phyloP scores from a whole-genome alignment of 2,113 vertebrate genomes.

The Onychorhynchus coronatus region DNA sequence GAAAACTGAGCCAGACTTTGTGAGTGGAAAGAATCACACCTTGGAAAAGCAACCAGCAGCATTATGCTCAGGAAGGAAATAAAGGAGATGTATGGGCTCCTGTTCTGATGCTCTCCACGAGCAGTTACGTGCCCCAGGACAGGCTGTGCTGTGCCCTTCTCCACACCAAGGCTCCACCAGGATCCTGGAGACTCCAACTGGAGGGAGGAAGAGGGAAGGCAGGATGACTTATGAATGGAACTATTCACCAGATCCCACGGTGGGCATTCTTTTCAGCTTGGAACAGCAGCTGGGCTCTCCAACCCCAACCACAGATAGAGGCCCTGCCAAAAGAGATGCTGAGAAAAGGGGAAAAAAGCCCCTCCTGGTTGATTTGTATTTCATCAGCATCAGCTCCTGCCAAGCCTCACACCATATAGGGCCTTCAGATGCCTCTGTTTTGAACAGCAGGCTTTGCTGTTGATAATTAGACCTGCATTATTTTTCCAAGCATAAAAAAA shows the following conservation, averaged over 20 bases:
- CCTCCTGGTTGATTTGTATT: constrained; percentile 13
- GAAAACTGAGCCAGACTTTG: not conserved
- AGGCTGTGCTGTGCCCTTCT: constrained; percentile 27
- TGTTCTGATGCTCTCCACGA: not conserved
- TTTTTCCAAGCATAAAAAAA: not conserved
- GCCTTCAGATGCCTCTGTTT: not conserved
- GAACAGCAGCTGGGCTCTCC: not conserved
- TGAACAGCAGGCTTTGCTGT: not conserved
- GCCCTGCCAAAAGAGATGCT: constrained; percentile 37
- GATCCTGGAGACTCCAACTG: constrained; percentile 5
- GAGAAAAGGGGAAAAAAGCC: constrained; percentile 37
- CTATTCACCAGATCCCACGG: constrained; percentile 65
- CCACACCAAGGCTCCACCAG: not conserved
- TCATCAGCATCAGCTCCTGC: constrained; percentile 1
- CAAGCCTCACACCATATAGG: not conserved
- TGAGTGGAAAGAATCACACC: not conserved
- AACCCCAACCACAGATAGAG: constrained; percentile 17
- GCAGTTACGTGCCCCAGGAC: not conserved
- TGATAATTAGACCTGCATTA: not conserved
- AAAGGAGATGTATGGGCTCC: not conserved
- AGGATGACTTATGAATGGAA: constrained; percentile 64
- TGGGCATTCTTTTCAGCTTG: constrained; percentile 36
- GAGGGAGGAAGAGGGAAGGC: not conserved
- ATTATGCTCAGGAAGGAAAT: not conserved
- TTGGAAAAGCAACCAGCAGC: not conserved